Evolutionary conservation across 2,797 vertebrate species (phyloP), one percentile per base, ranked within the genome.

Genomic region (Platalea minor): DNA sequence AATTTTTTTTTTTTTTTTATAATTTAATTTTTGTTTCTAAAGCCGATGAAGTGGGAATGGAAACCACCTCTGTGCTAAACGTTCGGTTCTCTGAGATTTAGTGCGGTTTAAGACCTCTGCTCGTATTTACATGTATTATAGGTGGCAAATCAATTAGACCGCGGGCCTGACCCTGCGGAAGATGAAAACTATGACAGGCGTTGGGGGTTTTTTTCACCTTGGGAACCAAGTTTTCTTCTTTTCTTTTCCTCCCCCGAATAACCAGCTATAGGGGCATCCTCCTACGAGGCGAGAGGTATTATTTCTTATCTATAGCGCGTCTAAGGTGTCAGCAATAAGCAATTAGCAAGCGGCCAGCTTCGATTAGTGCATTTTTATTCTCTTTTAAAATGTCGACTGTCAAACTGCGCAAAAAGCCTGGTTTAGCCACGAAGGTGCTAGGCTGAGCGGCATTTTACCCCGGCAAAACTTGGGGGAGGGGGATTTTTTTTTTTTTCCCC

Each of bases 61-160:
- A n/a, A 91, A 6, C 59, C 84, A 31, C 5, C 51, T 53, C 82
- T 5, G 68, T 2, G 56, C n/a, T 46, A 0, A 56, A 12, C 45
- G 2, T 31, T 41, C 72, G 2, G 1, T 68, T 75, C 56, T 1
- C 11, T 7, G 83, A 79, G 80, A 93, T 95, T 80, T 84, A 93
- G 70, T 65, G 92, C 45, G 5, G 50, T 48, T 72, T 65, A 11
- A 95, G 77, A 37, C 67, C 74, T 13, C 48, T 23, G 46, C 69
- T 88, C 76, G 12, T 11, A 76, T 95, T 93, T 82, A 87, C 69
- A 63, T 17, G 37, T 45, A 61, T 87, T 76, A 54, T 11, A 94
- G 86, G 88, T 92, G 91, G 90, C 77, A 31, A 95, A 91, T 83
- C 92, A 88, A 95, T 95, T 88, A 95, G 61, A 72, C 13, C 24